Evolutionary conservation across 1,140 invertebrate genomes (phyloP).

Genomic region (Acromyrmex heyeri): DNA sequence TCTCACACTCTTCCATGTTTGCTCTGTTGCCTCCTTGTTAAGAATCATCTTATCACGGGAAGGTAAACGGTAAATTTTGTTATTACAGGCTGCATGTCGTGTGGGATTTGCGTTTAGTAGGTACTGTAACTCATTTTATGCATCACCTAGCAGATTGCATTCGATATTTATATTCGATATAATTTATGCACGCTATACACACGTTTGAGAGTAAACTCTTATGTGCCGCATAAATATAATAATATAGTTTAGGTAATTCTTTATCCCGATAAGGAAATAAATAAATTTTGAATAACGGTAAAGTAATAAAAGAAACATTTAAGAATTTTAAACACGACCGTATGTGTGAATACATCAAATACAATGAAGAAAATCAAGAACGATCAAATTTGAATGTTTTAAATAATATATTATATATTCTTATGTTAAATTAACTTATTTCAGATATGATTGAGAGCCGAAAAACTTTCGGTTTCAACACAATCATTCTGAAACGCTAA

Average conservation of each 20-base stretch:
- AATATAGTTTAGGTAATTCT: not conserved
- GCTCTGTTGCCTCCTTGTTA: not conserved
- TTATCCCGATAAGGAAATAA: not conserved
- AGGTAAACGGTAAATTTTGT: constrained; percentile 78
- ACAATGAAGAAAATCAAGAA: too few species aligned
- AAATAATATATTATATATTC: too few species aligned
- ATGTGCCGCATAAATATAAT: not conserved
- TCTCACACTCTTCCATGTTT: not conserved
- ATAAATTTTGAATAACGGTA: constrained; percentile 3
- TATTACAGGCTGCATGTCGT: constrained; percentile 85
- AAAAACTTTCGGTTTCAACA: too few species aligned
- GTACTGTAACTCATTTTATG: constrained; percentile 80
- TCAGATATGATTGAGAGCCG: too few species aligned
- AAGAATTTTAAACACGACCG: too few species aligned
- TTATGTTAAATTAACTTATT: too few species aligned
- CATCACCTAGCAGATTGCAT: constrained; percentile 12
- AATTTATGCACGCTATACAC: constrained; percentile 5
- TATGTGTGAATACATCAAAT: too few species aligned
- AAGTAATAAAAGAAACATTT: not conserved
- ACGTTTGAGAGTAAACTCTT: not conserved
- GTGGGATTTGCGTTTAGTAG: constrained; percentile 85
- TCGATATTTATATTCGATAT: not conserved
- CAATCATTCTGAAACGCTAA: too few species aligned
- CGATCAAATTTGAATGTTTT: too few species aligned
- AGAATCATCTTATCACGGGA: not conserved